phyloP scores from a whole-genome alignment of 2,113 vertebrate genomes.

The Elgaria multicarinata region DNA sequence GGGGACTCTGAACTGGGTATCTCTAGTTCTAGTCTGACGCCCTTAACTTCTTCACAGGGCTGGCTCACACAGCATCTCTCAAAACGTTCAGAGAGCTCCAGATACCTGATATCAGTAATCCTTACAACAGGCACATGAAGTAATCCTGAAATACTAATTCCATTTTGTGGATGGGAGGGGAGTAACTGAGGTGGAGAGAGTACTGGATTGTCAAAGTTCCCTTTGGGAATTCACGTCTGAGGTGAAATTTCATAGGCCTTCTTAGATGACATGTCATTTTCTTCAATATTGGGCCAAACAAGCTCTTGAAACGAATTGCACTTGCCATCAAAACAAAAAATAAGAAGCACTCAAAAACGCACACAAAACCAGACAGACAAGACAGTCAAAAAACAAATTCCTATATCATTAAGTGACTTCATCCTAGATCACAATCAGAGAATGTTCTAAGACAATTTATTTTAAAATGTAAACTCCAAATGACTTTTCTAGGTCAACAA shows the following conservation, averaged over 20 bases:
- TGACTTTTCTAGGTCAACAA: conserved; percentile 17
- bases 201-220: not conserved
- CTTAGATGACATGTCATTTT: not conserved
- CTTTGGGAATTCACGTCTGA: not conserved
- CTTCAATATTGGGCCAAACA: not conserved
- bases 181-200: not conserved
- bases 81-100: not conserved
- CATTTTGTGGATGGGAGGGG: not conserved
- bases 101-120: not conserved
- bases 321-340: not conserved
- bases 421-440: not conserved
- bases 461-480: not conserved
- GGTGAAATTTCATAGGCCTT: not conserved
- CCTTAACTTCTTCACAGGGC: not conserved
- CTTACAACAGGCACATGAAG: not conserved
- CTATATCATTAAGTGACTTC: not conserved
- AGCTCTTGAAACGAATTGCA: not conserved
- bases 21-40: no score
- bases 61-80: not conserved
- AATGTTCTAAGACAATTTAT: not conserved
- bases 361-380: not conserved
- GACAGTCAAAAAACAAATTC: not conserved
- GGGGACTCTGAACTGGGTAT: not conserved
- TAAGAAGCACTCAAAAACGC: not conserved
- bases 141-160: not conserved